Evolutionary conservation across 2,113 vertebrate genomes (phyloP).

Genomic region (Pygoscelis adeliae): DNA sequence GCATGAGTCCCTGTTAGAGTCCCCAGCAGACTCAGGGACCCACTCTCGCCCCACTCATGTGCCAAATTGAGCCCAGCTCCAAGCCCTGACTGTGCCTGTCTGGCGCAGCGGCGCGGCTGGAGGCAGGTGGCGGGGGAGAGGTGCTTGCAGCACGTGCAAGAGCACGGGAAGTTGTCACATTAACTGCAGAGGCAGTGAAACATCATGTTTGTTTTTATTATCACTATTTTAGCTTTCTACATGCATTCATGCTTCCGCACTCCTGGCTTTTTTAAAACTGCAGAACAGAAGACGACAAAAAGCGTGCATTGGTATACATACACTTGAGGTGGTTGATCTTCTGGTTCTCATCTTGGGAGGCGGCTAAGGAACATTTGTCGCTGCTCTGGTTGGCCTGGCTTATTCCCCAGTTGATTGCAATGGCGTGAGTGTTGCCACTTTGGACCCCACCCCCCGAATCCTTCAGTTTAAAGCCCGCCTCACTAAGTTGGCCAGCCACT

Average conservation of each 20-base stretch:
- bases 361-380: too few species aligned
- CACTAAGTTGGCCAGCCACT: too few species aligned
- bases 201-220: not conserved
- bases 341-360: too few species aligned
- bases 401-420: too few species aligned
- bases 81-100: too few species aligned
- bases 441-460: too few species aligned
- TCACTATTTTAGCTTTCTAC: not conserved
- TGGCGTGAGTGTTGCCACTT: too few species aligned
- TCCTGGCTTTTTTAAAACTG: not conserved
- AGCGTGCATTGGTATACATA: too few species aligned
- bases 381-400: too few species aligned
- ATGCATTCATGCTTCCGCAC: not conserved
- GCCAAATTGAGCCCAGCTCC: not conserved
- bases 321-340: too few species aligned
- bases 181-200: not conserved
- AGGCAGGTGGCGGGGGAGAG: not conserved
- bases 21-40: too few species aligned
- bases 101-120: rapidly evolving
- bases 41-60: rapidly evolving
- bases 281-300: not conserved
- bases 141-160: not conserved
- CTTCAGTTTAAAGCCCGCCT: too few species aligned
- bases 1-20: not conserved
- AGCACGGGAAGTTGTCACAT: rapidly evolving